Conservation (phyloP, 2,797 vertebrate genomes). For the Aselliscus stoliczkanus region DNA sequence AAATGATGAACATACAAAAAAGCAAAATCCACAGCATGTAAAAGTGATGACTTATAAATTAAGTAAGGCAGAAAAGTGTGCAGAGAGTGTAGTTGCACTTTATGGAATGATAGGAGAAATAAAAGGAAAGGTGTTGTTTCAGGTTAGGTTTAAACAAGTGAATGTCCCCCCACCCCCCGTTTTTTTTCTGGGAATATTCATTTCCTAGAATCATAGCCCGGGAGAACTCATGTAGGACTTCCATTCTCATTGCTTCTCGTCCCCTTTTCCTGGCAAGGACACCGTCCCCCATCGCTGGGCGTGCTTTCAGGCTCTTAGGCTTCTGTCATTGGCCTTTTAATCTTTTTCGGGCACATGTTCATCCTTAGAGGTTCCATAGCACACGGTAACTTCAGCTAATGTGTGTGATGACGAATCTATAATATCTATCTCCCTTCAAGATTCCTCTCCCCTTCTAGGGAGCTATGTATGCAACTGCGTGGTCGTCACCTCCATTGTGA, state of each 20-base stretch:
- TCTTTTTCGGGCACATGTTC: background rate
- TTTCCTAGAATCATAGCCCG: background rate
- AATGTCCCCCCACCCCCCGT: background rate
- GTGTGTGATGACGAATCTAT: background rate
- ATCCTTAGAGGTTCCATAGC: background rate
- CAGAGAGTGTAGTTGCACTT: background rate
- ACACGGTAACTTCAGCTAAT: background rate
- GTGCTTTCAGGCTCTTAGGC: background rate
- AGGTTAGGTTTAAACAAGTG: background rate
- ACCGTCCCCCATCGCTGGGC: background rate
- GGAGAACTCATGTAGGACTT: background rate
- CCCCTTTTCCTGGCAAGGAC: background rate
- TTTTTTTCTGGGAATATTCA: background rate
- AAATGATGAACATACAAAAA: background rate
- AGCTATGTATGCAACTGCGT: background rate
- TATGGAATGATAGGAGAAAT: background rate
- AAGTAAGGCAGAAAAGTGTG: background rate
- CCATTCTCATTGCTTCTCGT: background rate
- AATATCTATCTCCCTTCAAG: background rate
- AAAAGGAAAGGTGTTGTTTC: background rate
- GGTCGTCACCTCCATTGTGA: background rate
- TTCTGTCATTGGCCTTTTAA: background rate
- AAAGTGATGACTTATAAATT: background rate
- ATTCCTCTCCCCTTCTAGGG: background rate
- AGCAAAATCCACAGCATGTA: background rate